Evolutionary conservation across 2,888 invertebrate species (phyloP), one percentile per base, ranked within the genome.

Genomic region (Blastobasis adustella): DNA sequence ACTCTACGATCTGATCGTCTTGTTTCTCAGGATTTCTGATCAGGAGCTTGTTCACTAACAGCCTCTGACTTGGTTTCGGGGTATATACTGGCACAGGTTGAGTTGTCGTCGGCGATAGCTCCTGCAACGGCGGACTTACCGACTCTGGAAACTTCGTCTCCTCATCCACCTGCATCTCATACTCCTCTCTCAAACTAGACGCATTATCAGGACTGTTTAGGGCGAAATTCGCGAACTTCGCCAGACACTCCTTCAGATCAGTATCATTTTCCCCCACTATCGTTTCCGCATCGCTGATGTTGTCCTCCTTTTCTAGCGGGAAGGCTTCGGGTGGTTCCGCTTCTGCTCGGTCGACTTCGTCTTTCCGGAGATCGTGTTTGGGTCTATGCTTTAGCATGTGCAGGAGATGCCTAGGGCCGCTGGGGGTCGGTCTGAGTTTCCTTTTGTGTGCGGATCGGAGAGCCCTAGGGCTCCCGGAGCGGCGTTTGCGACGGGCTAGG

Each of bases 91-190:
- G 82, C 61, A 74, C 66, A 0, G 81, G 73, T 54, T 82, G 86
- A 0, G 79, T 67, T 0, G 77, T 77, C 0, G 83, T 82, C 0
- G 89, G 89, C 0, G 88, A 88, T 74, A 81, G 77, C 49, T 87
- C 84, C 49, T 88, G 88, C 0, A 89, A 49, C 0, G 88, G 89
- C 0, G 89, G 88, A 51, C 88, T 88, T 0, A 84, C 74, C 0
- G 88, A 77, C 1, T 88, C 87, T 0, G 86, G 82, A 46, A 76
- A 79, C n/a, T 80, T 79, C 0, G 50, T 65, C 0, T 58, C 57
- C 1, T 55, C 49, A 1, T 69, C 67, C 0, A 50, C 50, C 23
- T 54, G 53, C 38, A 59, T 59, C 0, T 59, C 55, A 7, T 60
- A 65, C 1, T 72, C 67, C 5, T 68, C 65, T 1, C 64, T 63